Evolutionary conservation across 2,888 invertebrate species (phyloP), one percentile per base, ranked within the genome.

Genomic region (Oxycera nigricornis): DNA sequence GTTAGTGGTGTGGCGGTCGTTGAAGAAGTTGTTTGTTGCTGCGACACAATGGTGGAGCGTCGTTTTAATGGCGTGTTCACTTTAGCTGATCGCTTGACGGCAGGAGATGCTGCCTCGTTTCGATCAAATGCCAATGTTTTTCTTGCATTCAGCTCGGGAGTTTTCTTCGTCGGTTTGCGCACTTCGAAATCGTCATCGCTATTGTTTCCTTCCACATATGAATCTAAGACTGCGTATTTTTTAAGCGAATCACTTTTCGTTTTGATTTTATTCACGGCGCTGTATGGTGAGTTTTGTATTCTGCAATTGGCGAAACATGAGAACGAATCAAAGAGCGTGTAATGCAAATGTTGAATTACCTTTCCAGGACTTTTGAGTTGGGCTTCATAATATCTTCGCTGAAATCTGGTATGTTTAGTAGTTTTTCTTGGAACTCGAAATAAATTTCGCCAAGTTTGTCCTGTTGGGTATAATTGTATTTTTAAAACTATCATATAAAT

Each of bases 381-480:
- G 73, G 57, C 20, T 70, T 62, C 35, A 74, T 17, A 30, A 55
- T 72, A 55, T 73, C 73, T n/a, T 75, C 77, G 26, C 61, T 72
- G 39, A 39, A 39, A 28, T 73, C 74, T 14, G 75, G 75, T 20
- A 75, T 75, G 28, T 24, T 72, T 24, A 73, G 22, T 20, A 77
- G 28, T 61, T 73, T 77, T 17, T 75, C 75, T 55, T 77, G 73
- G 61, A 77, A 77, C 50, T 75, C 77, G 6, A 30, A 24, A 14
- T 76, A 62, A 9, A 77, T 77, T 24, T 76, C 73, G 55, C 67
- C 39, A 11, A 77, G 22, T 57, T 74, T 76, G 52, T 77, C 77
- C 72, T 76, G 55, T n/a, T n/a, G n/a, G n/a, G n/a, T n/a, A n/a
- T n/a, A n/a, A n/a, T n/a, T n/a, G n/a, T n/a, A n/a, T n/a, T n/a